Percentiles rank a stretch among this genome's conserved stretches.
Conservation (phyloP, 1,140 invertebrate species). For the Atta cephalotes region DNA sequence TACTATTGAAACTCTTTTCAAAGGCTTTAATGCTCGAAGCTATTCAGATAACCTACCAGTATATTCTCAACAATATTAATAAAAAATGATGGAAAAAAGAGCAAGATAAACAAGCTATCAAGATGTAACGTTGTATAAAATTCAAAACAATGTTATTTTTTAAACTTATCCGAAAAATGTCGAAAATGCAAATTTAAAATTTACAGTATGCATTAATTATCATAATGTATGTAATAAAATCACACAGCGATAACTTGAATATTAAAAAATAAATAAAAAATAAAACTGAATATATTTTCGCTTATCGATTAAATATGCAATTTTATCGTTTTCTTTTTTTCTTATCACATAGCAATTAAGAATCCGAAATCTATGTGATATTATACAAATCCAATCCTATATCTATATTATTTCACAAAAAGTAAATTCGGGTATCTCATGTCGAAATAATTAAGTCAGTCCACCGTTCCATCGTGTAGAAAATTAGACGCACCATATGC, state of each 20-base stretch:
- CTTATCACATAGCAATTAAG: neutral
- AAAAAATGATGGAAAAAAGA: neutral
- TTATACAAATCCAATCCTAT: neutral
- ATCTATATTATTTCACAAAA: neutral
- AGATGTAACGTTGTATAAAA: neutral
- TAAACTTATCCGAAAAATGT: neutral
- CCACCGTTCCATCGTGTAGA: slow-evolving; percentile 19
- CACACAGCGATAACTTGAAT: neutral
- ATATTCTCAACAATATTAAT: neutral
- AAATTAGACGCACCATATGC: slow-evolving; percentile 45
- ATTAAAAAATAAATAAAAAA: neutral
- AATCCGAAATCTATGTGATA: neutral
- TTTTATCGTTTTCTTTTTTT: neutral
- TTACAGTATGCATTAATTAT: neutral
- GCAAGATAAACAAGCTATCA: neutral
- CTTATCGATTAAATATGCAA: neutral
- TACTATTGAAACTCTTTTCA: slow-evolving; percentile 11
- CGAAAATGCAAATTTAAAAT: neutral
- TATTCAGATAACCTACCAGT: slow-evolving; percentile 6
- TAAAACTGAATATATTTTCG: neutral
- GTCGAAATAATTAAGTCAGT: slow-evolving; percentile 43
- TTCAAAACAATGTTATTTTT: neutral
- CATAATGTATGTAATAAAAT: neutral
- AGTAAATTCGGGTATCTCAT: neutral
- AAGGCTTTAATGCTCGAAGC: slow-evolving; percentile 19